These are phyloP conservation scores for Rhagologus leucostigma DNA, from an alignment of 2,113 vertebrate genomes.

Conservation along the genomic window DNA sequence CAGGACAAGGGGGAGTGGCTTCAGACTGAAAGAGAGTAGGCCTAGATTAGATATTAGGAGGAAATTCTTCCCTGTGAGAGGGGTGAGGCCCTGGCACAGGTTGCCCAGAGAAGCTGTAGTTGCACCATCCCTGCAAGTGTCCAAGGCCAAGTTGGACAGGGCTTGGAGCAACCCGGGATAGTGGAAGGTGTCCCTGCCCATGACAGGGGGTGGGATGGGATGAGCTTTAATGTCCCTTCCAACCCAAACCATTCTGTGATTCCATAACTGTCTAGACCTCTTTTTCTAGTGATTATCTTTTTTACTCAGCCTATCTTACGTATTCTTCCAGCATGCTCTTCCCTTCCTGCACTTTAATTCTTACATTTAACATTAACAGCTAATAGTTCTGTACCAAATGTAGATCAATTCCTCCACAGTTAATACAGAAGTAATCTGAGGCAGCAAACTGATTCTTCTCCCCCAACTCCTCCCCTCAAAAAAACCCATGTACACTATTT, in stretches of 20 bases:
- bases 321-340: neutral
- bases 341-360: neutral
- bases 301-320: neutral
- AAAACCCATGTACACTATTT: neutral
- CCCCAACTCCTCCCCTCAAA: fast-evolving
- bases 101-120: neutral
- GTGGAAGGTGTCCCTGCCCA: neutral
- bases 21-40: neutral
- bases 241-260: neutral
- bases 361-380: neutral
- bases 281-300: neutral
- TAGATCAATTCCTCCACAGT: neutral
- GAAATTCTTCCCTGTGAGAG: neutral
- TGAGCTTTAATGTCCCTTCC: neutral
- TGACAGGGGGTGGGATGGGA: neutral
- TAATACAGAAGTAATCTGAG: neutral
- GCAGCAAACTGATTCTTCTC: neutral
- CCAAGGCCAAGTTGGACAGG: neutral
- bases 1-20: neutral
- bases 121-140: neutral
- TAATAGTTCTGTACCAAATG: neutral
- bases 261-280: neutral
- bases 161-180: fast-evolving
- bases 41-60: neutral
- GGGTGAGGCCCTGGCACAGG: neutral